Evolutionary conservation across 2,113 vertebrate species (phyloP).

Genomic region (Emydocephalus ijimae): DNA sequence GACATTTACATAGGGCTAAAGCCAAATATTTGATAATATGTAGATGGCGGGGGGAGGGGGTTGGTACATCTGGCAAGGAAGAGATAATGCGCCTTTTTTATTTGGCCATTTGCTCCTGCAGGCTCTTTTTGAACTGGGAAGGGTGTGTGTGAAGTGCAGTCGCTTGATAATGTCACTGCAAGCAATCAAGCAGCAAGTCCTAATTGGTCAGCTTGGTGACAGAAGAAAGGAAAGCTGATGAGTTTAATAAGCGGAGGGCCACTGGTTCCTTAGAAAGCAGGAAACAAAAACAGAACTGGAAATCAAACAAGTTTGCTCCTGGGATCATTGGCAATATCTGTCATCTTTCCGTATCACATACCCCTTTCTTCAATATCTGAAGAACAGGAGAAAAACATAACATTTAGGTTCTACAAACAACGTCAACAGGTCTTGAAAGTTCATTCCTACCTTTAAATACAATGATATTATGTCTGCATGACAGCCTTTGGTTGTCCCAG

Average conservation of each 20-base stretch:
- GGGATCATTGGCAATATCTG: background rate
- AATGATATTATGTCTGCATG: background rate
- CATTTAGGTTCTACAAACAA: background rate
- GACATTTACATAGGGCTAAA: background rate
- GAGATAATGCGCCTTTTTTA: background rate
- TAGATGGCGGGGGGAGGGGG: too few relatives aligned
- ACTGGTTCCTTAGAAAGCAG: background rate
- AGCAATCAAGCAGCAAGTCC: conserved; percentile 2
- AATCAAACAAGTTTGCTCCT: background rate
- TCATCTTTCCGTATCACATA: background rate
- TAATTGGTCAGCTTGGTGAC: conserved; percentile 9
- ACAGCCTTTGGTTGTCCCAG: background rate
- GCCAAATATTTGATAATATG: background rate
- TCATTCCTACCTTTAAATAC: background rate
- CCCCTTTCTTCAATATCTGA: background rate
- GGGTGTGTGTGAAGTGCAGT: background rate
- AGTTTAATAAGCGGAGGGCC: conserved; percentile 4
- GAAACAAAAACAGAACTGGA: background rate
- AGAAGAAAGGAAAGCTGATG: background rate
- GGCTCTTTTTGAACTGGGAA: background rate
- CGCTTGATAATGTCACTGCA: conserved; percentile 22
- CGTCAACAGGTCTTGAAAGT: background rate
- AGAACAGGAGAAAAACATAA: background rate
- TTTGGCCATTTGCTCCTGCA: background rate
- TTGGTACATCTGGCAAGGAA: background rate